A percentile compares a stretch with the other conserved stretches of the same genome.
phyloP scores from a whole-genome alignment of 2,888 invertebrate genomes.

The Balanococcus diminutus region DNA sequence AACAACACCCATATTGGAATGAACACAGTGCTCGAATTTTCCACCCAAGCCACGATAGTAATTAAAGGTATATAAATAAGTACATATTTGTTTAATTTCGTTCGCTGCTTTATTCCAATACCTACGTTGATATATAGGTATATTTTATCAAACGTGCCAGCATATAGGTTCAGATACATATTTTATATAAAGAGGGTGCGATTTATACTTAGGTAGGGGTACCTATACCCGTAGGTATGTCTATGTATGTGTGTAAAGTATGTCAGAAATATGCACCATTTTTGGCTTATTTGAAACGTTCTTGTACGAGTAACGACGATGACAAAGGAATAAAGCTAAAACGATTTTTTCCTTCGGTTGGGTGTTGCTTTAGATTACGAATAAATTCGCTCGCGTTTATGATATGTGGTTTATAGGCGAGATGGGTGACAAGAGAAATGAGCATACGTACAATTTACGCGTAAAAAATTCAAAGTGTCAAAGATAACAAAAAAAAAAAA shows the following conservation, averaged over 20 bases:
- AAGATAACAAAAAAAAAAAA: background rate
- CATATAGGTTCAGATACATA: no score
- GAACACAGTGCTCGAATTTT: no score
- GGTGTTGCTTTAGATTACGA: background rate
- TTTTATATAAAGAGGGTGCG: no score
- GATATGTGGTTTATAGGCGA: slow-evolving; percentile 1
- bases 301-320: background rate
- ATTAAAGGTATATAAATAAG: no score
- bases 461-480: slow-evolving; percentile 15
- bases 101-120: no score
- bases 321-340: background rate
- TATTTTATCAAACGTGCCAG: no score
- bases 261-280: background rate
- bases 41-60: no score
- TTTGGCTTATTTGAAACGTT: background rate
- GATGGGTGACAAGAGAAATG: slow-evolving; percentile 8
- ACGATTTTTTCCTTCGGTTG: background rate
- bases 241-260: background rate
- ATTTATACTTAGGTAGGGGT: background rate
- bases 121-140: no score
- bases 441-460: background rate
- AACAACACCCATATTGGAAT: no score
- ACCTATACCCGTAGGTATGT: background rate
- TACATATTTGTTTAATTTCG: no score
- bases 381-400: background rate